These are phyloP conservation scores for Ctenicera cuprea DNA, from an alignment of 2,888 invertebrate genomes.

Conservation along the genomic window DNA sequence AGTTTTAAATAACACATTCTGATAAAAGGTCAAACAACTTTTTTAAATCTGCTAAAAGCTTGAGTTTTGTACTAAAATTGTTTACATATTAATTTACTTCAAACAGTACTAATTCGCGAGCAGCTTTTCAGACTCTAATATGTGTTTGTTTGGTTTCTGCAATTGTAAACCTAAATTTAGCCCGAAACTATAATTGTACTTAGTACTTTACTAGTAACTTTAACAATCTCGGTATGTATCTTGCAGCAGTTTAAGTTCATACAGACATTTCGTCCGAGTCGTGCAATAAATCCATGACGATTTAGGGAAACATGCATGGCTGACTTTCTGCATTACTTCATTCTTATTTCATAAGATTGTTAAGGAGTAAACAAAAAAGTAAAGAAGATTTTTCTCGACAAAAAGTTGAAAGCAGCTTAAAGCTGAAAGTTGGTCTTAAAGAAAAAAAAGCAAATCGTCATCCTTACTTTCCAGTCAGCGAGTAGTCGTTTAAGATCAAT, in stretches of 20 bases:
- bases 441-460: too few species aligned
- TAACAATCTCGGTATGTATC: neutral
- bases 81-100: too few species aligned
- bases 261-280: neutral
- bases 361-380: neutral
- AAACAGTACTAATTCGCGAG: neutral
- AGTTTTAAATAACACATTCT: too few species aligned
- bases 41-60: too few species aligned
- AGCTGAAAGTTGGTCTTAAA: too few species aligned
- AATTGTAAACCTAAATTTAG: neutral
- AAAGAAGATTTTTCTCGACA: too few species aligned
- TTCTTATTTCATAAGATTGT: neutral
- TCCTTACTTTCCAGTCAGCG: slow-evolving; percentile 11
- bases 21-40: too few species aligned
- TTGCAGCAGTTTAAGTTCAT: neutral
- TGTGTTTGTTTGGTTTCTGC: neutral
- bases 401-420: neutral
- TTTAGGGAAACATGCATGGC: neutral
- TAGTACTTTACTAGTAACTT: neutral
- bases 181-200: slow-evolving; percentile 8
- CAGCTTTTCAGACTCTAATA: neutral
- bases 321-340: neutral
- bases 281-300: neutral
- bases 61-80: too few species aligned
- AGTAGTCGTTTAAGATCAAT: slow-evolving; percentile 9